Percentiles rank a stretch among this genome's conserved stretches.
Conservation (phyloP, 2,797 vertebrate genomes). For the Danio albolineatus region DNA sequence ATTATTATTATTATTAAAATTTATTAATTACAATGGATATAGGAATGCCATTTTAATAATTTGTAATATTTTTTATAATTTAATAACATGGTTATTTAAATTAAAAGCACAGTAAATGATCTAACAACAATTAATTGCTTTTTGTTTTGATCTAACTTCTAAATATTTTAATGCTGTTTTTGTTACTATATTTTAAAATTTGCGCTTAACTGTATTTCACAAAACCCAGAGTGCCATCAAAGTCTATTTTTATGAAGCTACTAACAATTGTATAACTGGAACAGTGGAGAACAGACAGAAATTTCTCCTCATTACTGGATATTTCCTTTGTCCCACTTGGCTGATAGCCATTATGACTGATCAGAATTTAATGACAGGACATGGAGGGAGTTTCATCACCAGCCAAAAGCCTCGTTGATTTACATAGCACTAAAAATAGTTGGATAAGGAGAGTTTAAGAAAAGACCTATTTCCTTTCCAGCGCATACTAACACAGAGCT, state of each 20-base stretch:
- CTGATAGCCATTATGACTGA: slow-evolving; percentile 83
- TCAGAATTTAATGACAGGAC: slow-evolving; percentile 87
- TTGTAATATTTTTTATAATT: too few relatives aligned
- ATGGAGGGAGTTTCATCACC: slow-evolving; percentile 77
- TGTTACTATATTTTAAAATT: background rate
- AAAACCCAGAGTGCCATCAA: slow-evolving; percentile 7
- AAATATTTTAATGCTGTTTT: background rate
- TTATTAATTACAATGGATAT: too few relatives aligned
- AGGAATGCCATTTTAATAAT: too few relatives aligned
- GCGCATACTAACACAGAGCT: slow-evolving; percentile 79
- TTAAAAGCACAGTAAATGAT: too few relatives aligned
- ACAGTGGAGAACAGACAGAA: slow-evolving; percentile 58
- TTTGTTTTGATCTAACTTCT: background rate
- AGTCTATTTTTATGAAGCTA: slow-evolving; percentile 46
- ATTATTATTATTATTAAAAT: too few relatives aligned
- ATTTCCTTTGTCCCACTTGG: slow-evolving; percentile 71
- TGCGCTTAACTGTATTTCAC: background rate
- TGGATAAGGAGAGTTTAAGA: slow-evolving; percentile 85
- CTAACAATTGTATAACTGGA: slow-evolving; percentile 42
- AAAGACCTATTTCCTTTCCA: slow-evolving; percentile 82
- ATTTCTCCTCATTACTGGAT: slow-evolving; percentile 71
- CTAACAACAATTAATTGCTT: too few relatives aligned
- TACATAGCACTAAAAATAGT: slow-evolving; percentile 89
- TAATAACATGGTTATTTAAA: too few relatives aligned
- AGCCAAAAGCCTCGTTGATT: slow-evolving; percentile 83